These are phyloP conservation scores for Mormyrus hasselquistii DNA, from an alignment of 2,797 vertebrate species.

Conservation along the genomic window DNA sequence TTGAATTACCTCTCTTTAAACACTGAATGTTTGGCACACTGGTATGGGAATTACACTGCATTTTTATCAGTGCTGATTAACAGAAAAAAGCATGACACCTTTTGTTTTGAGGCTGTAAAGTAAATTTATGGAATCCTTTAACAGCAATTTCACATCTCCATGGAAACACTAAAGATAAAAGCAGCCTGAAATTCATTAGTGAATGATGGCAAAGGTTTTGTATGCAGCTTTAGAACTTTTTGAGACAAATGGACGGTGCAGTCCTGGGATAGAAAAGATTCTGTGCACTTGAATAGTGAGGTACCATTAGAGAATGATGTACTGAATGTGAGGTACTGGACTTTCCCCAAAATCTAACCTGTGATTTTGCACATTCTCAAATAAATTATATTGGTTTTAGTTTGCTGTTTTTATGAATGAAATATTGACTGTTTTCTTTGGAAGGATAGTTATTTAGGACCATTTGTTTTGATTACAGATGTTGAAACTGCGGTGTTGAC, in stretches of 20 bases:
- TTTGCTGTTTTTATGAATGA: neutral
- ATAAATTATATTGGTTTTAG: neutral
- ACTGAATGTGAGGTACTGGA: neutral
- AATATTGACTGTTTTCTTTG: neutral
- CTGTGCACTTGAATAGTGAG: neutral
- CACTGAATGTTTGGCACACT: constrained; percentile 9
- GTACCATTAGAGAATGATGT: neutral
- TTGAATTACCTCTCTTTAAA: constrained; percentile 26
- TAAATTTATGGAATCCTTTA: neutral
- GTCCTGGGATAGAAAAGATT: neutral
- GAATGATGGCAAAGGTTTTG: neutral
- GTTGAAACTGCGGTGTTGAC: constrained; percentile 40
- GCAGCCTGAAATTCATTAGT: neutral
- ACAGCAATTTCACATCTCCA: neutral
- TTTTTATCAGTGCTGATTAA: constrained; percentile 11
- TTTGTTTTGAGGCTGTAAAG: neutral
- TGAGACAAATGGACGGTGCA: neutral
- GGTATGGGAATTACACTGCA: constrained; percentile 24
- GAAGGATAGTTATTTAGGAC: neutral
- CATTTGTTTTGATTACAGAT: constrained; percentile 47
- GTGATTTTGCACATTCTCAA: neutral
- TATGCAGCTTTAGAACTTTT: neutral
- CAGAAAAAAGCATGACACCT: neutral
- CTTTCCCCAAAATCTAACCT: neutral
- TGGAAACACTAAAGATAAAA: neutral